Base-by-base conservation (phyloP, 1,140 invertebrate genomes). In the Scaptomyza montana region DNA sequence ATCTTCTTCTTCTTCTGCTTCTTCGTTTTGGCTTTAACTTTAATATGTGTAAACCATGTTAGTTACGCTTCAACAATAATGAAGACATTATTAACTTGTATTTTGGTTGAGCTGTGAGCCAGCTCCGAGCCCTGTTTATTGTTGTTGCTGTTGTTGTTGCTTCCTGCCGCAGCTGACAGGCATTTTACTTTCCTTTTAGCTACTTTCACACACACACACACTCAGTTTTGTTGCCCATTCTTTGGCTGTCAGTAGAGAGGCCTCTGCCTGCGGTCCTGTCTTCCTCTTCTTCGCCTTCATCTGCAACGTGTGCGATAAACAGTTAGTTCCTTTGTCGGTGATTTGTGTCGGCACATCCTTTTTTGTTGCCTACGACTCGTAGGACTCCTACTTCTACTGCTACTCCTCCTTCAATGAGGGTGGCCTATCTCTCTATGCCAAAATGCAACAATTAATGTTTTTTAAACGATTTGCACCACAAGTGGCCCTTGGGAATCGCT, bases 61-160 rank as follows among this genome's bases (percentile, higher is more conserved):
- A 90, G 89, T 77, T 90, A 89, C 89, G 89, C 89, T 90, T 90
- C 77, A 89, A 81, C 73, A 90, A 90, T 90, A 89, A 90, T 90
- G 89, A 90, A 90, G 87, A 90, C 89, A 90, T 90, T 90, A 90
- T 90, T 90, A 90, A 90, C 89, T 90, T 82, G 76, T 78, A 90
- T 90, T 74, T 68, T 77, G 56, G 59, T 60, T 55, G 25, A 61
- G 36, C 63, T 54, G 41, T 60, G 63, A 49, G 69, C 41, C 55
- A 49, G 69, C 41, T 49, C 41, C 50, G 25, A 55, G 60, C 60
- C 64, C 16, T 39, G 55, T 57, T 25, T 51, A 36, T 43, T 56
- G 36, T 21, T 41, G 33, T 41, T 55, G 33, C 9, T 53, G 30
- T 2, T 39, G 46, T 13, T 62, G 49, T 30, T 60, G 55, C 81